A percentile compares a stretch with the other conserved stretches of the same genome.
phyloP scores from a whole-genome alignment of 2,888 invertebrate species.

The Cephus pygmeus region DNA sequence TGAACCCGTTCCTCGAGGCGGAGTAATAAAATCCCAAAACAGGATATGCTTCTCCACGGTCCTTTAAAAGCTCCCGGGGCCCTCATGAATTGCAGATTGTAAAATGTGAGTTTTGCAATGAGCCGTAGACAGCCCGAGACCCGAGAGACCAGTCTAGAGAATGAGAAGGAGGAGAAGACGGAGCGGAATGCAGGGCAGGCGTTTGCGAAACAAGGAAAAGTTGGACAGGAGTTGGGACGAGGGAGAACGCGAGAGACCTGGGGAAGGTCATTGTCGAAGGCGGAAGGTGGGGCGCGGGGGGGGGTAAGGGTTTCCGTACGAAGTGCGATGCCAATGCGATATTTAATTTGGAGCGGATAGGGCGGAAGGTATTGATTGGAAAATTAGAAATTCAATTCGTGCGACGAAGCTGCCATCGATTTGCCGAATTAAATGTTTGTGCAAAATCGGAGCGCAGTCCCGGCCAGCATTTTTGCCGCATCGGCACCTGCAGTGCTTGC shows the following conservation, averaged over 20 bases:
- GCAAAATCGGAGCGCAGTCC: constrained; percentile 26
- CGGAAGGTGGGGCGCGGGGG: too few relatives aligned
- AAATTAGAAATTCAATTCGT: constrained; percentile 45
- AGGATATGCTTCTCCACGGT: constrained; percentile 1
- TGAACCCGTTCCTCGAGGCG: background rate
- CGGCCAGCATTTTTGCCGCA: constrained; percentile 23
- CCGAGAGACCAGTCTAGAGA: too few relatives aligned
- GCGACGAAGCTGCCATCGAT: constrained; percentile 39
- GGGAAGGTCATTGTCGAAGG: too few relatives aligned
- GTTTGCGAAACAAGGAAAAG: too few relatives aligned
- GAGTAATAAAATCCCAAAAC: background rate
- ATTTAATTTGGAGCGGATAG: background rate
- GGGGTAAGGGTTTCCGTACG: too few relatives aligned
- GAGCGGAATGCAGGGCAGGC: too few relatives aligned
- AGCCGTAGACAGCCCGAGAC: too few relatives aligned
- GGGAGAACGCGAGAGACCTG: too few relatives aligned
- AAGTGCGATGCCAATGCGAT: background rate
- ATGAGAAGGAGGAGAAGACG: too few relatives aligned
- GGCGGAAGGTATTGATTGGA: constrained; percentile 29
- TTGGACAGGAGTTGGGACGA: too few relatives aligned
- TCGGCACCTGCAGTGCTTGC: constrained; percentile 47
- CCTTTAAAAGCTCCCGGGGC: constrained; percentile 5
- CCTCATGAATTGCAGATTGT: background rate
- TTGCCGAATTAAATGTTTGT: constrained; percentile 52
- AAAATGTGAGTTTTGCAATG: background rate